Evolutionary conservation across 2,888 invertebrate species (phyloP), one percentile per base, ranked within the genome.

Genomic region (Noctua janthe): DNA sequence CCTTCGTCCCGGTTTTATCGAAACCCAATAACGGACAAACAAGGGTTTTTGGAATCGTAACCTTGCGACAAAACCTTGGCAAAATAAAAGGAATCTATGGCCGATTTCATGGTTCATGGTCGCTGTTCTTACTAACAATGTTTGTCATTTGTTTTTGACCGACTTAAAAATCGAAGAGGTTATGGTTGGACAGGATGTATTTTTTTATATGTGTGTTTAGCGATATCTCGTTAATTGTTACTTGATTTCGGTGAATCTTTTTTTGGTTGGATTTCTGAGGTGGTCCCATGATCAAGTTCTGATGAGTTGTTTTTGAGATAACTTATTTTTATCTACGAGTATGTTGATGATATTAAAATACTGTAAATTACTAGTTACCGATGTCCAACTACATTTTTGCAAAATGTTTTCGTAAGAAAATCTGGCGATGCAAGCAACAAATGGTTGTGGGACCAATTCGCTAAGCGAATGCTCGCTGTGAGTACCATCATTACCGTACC

Each of bases 1-100:
- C 51, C 69, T 70, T 62, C 56, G 69, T 72, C 39, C 29, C 82
- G 17, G 69, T 82, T 83, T 86, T 86, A 83, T 86, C 67, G 83
- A 76, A 83, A 86, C 76, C 76, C 83, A 69, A 83, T 83, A 83
- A 82, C 23, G 51, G 67, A 70, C 66, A 76, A 83, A 83, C 76
- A 82, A 72, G 82, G 76, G 29, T 69, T 82, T 72, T 74, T 47
- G 23, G 62, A 23, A 66, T 17, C 39, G 23, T 35, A n/a, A 56
- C 23, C n/a, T 81, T 69, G 59, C 35, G 80, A 70, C 39, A 17
- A 17, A 64, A 64, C 39, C 79, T 66, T 49, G n/a, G 39, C 15
- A n/a, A 81, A 83, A 86, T 72, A 76, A 76, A 72, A 66, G 35
- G 11, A 71, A 70, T 74, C 39, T 81, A 49, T 29, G 71, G 10